Evolutionary conservation across 2,797 vertebrate genomes (phyloP), one percentile per base, ranked within the genome.

Genomic region (Urocyon cinereoargenteus): DNA sequence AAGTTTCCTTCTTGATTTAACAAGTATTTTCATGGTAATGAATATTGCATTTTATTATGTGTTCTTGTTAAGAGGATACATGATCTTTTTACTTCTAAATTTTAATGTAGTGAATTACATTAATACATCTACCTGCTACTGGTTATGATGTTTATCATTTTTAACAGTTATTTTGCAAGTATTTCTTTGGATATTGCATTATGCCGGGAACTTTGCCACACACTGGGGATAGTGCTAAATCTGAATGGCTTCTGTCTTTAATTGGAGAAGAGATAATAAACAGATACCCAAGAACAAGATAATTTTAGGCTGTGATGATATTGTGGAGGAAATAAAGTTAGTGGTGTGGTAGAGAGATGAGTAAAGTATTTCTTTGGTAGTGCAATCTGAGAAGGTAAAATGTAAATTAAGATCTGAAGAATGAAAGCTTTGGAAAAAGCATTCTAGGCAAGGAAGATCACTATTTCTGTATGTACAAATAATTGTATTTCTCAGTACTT

Each of bases 121-220:
- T 88, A 93, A 66, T 62, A 87, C 8, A 57, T 94, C 96, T 96
- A 73, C 16, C 51, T 92, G 34, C 26, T 87, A 53, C n/a, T 89
- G 51, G 45, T 93, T n/a, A 61, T 87, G 16, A 61, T 96, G 73
- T 91, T 61, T 86, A 77, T 91, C 73, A 82, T 62, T 93, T 96
- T 94, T 89, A 83, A 40, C 90, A 83, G 64, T 89, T 88, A 24
- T 49, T 96, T 8, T 84, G n/a, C n/a, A 82, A 61, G 40, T 64
- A 49, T 94, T 75, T 96, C 88, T 85, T 94, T 90, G 59, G 59
- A 26, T 96, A 82, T 88, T 91, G 49, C 31, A 64, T 64, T 93
- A 19, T 92, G 21, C 18, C 34, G 87, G 75, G n/a, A 94, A 84
- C 49, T 90, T 53, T 83, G 51, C 34, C 21, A 40, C 21, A 62